Conservation (phyloP, 2,888 invertebrate genomes). For the Meandrusa payeni region DNA sequence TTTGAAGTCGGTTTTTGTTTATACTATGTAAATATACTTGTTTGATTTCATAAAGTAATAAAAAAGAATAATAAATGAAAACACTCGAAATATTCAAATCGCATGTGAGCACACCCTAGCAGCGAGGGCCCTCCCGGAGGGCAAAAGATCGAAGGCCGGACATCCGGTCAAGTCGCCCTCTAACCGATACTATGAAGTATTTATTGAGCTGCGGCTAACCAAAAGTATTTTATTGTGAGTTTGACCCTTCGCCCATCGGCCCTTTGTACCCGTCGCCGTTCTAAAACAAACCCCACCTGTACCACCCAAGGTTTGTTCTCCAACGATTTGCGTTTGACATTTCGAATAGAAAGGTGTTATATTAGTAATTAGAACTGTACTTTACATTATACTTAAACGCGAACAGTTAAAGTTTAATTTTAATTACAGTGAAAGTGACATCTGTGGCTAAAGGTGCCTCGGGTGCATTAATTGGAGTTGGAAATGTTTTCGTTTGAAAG, state of each 20-base stretch:
- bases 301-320: background rate
- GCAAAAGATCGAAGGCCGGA: conserved; percentile 72
- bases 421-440: conserved; percentile 30
- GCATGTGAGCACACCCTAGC: conserved; percentile 43
- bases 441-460: conserved; percentile 53
- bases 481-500: conserved; percentile 56
- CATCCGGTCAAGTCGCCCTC: conserved; percentile 71
- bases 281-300: conserved; percentile 34
- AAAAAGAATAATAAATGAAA: conserved; percentile 23
- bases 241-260: conserved; percentile 53
- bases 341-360: conserved; percentile 20
- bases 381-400: conserved; percentile 16
- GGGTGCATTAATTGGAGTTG: conserved; percentile 64
- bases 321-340: conserved; percentile 2
- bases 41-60: conserved; percentile 17
- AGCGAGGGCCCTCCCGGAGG: conserved; percentile 46
- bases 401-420: conserved; percentile 32
- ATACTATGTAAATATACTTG: too few species aligned
- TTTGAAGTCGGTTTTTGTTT: too few species aligned
- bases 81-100: conserved; percentile 39
- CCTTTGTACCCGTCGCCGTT: conserved; percentile 36
- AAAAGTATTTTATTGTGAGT: conserved; percentile 75
- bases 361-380: conserved; percentile 18
- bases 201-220: conserved; percentile 78
- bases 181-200: conserved; percentile 78